Evolutionary conservation across 2,888 invertebrate genomes (phyloP).

Genomic region (Icerya purchasi): DNA sequence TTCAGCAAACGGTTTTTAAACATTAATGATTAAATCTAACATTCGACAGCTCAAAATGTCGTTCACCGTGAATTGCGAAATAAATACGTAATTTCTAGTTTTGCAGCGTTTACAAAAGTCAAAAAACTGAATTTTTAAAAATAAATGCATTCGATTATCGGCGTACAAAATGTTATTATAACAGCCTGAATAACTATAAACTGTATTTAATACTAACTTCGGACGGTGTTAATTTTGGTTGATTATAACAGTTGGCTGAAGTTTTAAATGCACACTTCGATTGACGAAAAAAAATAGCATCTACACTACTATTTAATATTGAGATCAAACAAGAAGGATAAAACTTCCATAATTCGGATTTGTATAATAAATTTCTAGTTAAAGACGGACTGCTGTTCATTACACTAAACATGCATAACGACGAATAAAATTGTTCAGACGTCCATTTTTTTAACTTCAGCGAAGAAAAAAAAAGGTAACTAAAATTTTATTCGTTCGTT

Average conservation of each 20-base stretch:
- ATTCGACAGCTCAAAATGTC: too few relatives aligned
- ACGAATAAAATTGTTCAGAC: too few relatives aligned
- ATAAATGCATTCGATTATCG: not conserved
- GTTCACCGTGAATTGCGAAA: not conserved
- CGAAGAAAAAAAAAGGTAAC: too few relatives aligned
- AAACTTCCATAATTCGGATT: not conserved
- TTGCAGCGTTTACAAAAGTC: too few relatives aligned
- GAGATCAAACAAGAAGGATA: not conserved
- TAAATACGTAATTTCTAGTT: not conserved
- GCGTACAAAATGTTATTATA: not conserved
- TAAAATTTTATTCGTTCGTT: too few relatives aligned
- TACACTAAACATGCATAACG: not conserved
- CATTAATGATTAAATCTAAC: too few relatives aligned
- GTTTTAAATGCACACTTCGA: not conserved
- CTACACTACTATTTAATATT: not conserved
- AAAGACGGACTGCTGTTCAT: too few relatives aligned
- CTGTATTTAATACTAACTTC: slow-evolving; percentile 22
- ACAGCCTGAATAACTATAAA: not conserved
- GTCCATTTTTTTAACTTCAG: too few relatives aligned
- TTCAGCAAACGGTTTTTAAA: too few relatives aligned
- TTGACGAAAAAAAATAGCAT: not conserved
- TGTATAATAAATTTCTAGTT: too few relatives aligned
- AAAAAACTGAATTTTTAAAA: not conserved
- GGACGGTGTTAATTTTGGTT: slow-evolving; percentile 26
- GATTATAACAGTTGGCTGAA: not conserved